Conservation (phyloP, 2,797 vertebrate genomes). For the Falco novaeseelandiae region DNA sequence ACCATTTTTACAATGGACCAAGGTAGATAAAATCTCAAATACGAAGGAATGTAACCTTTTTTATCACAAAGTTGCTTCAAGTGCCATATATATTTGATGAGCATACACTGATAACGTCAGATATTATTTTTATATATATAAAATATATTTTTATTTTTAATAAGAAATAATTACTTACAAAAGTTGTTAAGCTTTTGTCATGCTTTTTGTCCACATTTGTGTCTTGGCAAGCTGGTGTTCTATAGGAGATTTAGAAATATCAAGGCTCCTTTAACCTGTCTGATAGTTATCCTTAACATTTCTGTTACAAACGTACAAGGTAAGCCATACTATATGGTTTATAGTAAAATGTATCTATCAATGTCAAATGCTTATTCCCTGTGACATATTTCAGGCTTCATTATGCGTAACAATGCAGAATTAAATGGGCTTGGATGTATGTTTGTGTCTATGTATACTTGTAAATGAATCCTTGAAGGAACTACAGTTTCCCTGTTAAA, state of each 20-base stretch:
- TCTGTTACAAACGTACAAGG: not conserved
- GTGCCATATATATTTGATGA: not conserved
- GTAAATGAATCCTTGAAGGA: not conserved
- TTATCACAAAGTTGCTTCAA: not conserved
- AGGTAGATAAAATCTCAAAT: not conserved
- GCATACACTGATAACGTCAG: not conserved
- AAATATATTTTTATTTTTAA: not conserved
- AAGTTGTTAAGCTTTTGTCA: not conserved
- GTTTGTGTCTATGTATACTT: not conserved
- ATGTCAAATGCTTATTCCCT: not conserved
- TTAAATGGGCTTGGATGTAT: not conserved
- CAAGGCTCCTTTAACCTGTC: not conserved
- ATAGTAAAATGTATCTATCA: not conserved
- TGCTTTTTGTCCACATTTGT: not conserved
- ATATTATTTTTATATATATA: not conserved
- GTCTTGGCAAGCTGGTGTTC: not conserved
- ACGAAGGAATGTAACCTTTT: not conserved
- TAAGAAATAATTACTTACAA: not conserved
- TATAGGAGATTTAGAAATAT: not conserved
- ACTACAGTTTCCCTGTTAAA: not conserved
- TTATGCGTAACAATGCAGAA: not conserved
- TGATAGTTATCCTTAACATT: not conserved
- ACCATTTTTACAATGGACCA: not conserved
- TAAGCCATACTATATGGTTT: not conserved
- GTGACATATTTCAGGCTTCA: constrained; percentile 5